Evolutionary conservation across 2,888 invertebrate genomes (phyloP).

Genomic region (Netelia inedita): DNA sequence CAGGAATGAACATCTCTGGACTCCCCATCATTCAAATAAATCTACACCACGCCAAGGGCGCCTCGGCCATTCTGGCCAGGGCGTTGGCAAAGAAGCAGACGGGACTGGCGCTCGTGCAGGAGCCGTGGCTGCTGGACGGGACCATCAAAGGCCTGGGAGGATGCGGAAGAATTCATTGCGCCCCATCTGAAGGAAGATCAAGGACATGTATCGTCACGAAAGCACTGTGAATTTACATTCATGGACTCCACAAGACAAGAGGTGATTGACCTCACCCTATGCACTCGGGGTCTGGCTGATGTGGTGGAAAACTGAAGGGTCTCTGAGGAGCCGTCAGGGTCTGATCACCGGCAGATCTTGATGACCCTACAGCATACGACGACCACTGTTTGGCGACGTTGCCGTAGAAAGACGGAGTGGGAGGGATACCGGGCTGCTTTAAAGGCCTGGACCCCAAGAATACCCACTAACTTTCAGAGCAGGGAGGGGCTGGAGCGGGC

Average conservation of each 20-base stretch:
- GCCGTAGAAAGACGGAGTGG: conserved; percentile 44
- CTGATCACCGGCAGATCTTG: neutral
- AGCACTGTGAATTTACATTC: too few species aligned
- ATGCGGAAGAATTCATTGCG: neutral
- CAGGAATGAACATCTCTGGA: neutral
- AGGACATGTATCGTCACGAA: neutral
- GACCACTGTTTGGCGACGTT: neutral
- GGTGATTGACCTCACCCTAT: too few species aligned
- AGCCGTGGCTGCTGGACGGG: neutral
- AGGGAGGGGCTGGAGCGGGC: too few species aligned
- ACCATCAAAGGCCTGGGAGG: conserved; percentile 13
- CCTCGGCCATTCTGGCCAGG: too few species aligned
- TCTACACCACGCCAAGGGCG: neutral
- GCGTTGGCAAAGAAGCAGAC: neutral
- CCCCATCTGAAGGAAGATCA: neutral
- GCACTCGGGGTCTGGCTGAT: too few species aligned
- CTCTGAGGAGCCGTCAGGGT: conserved; percentile 29
- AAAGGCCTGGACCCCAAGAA: neutral
- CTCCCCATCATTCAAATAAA: neutral
- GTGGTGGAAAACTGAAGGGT: conserved; percentile 50
- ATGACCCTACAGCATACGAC: neutral
- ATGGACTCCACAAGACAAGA: too few species aligned
- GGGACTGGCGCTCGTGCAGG: neutral
- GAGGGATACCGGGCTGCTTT: conserved; percentile 25
- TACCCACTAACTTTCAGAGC: neutral